Percentiles rank a stretch among this genome's conserved stretches.
Conservation (phyloP, 1,140 invertebrate species). For the Brachionus koreanus region DNA sequence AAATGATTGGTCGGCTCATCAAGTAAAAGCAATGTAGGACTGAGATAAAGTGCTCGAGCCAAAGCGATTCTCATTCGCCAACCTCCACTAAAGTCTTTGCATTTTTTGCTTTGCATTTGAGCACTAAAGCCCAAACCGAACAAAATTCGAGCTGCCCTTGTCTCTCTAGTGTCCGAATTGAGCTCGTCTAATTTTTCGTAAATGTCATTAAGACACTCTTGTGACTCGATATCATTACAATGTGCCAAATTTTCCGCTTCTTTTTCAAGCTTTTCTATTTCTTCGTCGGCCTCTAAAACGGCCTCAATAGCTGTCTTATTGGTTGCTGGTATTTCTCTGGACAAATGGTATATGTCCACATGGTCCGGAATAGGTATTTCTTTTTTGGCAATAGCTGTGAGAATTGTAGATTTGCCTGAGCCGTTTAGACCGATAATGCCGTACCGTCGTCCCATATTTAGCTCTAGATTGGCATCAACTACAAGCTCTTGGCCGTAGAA, state of each 20-base stretch:
- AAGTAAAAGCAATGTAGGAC: constrained; percentile 55
- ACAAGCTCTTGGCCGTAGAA: constrained; percentile 94
- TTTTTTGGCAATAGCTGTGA: constrained; percentile 2
- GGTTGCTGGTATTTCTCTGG: constrained; percentile 90
- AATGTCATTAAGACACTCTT: constrained; percentile 93
- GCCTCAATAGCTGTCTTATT: constrained; percentile 82
- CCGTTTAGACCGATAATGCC: constrained; percentile 94
- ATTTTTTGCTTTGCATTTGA: constrained; percentile 83
- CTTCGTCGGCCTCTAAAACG: constrained; percentile 97
- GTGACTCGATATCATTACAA: constrained; percentile 76
- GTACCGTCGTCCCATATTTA: constrained; percentile 93
- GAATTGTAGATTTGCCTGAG: constrained; percentile 64
- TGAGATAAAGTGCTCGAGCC: constrained; percentile 64
- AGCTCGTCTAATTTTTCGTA: constrained; percentile 96
- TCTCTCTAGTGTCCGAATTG: constrained; percentile 87
- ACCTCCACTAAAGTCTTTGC: constrained; percentile 92
- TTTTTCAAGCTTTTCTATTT: constrained; percentile 82
- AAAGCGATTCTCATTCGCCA: constrained; percentile 99
- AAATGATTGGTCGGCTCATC: constrained; percentile 69
- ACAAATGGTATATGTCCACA: constrained; percentile 95
- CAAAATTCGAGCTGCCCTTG: constrained; percentile 85
- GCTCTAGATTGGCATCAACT: constrained; percentile 87
- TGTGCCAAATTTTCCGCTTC: constrained; percentile 82
- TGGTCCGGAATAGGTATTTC: constrained; percentile 78
- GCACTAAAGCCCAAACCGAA: constrained; percentile 92